These are phyloP conservation scores for Pluvianellus socialis DNA, from an alignment of 2,113 vertebrate genomes.

Conservation along the genomic window DNA sequence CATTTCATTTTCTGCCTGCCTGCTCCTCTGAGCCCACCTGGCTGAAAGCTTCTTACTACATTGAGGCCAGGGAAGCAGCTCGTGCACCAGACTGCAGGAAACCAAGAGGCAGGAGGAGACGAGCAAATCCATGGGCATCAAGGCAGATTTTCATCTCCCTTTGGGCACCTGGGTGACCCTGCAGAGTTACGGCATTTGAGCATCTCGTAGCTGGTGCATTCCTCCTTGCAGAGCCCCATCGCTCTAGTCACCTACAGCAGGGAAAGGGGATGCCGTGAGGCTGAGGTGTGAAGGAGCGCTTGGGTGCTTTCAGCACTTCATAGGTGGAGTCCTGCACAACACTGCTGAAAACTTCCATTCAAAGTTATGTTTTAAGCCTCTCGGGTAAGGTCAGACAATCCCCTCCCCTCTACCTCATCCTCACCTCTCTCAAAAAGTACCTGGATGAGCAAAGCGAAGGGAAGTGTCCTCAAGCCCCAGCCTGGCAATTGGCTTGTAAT, in stretches of 20 bases:
- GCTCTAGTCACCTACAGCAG: not conserved
- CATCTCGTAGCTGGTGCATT: not conserved
- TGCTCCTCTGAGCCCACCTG: not conserved
- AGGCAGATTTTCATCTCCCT: not conserved
- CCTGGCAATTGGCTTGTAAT: not conserved
- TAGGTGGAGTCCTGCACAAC: accelerated
- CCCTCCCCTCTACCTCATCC: not conserved
- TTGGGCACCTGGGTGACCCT: not conserved
- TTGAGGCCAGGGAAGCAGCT: not conserved
- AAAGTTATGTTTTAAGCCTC: not conserved
- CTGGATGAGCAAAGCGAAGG: not conserved
- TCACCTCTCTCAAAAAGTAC: not conserved
- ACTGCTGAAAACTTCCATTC: not conserved
- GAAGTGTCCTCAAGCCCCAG: not conserved
- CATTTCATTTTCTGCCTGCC: not conserved
- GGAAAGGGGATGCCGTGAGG: not conserved
- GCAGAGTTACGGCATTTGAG: not conserved
- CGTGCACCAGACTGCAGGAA: not conserved
- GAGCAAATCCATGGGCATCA: not conserved
- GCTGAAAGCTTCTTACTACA: not conserved
- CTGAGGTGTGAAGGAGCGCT: accelerated
- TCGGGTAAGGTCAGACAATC: not conserved
- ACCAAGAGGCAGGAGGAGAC: not conserved
- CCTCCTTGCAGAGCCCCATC: not conserved
- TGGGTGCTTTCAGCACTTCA: not conserved